Evolutionary conservation across 1,140 invertebrate genomes (phyloP).

Genomic region (Delia radicum): DNA sequence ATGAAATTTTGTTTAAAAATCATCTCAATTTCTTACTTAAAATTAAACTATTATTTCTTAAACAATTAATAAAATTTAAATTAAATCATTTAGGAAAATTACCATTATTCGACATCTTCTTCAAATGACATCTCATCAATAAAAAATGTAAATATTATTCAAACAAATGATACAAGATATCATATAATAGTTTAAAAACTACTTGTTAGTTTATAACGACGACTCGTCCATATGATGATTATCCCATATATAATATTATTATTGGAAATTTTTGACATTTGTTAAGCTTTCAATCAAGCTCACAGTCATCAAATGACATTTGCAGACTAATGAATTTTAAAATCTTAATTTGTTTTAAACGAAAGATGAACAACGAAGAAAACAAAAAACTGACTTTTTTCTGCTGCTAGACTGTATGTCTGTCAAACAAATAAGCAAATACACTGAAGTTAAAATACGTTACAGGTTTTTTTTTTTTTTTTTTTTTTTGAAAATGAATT

Average conservation of each 20-base stretch:
- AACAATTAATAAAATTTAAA: not conserved
- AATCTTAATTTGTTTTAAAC: constrained; percentile 37
- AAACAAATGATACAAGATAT: not conserved
- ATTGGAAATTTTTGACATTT: constrained; percentile 38
- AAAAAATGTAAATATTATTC: not conserved
- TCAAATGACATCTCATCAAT: not conserved
- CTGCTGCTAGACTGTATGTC: constrained; percentile 7
- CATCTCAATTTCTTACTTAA: not conserved
- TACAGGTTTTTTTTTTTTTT: not conserved
- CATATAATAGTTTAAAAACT: not conserved
- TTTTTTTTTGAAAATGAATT: not conserved
- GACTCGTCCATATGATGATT: no score
- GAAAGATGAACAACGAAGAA: constrained; percentile 13
- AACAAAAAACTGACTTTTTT: constrained; percentile 18
- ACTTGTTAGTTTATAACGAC: no score
- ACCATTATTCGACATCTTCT: not conserved
- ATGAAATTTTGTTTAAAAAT: not conserved
- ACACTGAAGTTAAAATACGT: not conserved
- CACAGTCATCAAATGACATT: constrained; percentile 42
- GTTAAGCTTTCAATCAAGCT: constrained; percentile 39
- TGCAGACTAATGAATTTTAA: constrained; percentile 56
- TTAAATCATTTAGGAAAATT: not conserved
- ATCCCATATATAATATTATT: no score
- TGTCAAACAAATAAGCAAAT: not conserved
- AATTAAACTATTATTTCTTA: no score